Conservation (phyloP, 2,797 vertebrate genomes). For the Pseudomugil tenellus region DNA sequence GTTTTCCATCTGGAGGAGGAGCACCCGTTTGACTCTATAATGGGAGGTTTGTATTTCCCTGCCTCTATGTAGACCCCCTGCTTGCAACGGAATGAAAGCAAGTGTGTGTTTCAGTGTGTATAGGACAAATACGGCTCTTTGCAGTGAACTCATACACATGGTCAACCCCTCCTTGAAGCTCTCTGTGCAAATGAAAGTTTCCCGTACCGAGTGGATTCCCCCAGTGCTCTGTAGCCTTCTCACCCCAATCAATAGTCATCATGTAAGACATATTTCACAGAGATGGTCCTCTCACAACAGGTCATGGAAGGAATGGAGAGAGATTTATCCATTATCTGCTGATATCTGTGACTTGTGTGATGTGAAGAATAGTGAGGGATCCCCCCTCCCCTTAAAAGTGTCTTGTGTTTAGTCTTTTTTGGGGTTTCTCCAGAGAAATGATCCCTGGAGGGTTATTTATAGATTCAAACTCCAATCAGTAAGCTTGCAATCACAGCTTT, state of each 20-base stretch:
- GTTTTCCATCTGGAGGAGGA: conserved; percentile 13
- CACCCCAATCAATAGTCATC: conserved; percentile 76
- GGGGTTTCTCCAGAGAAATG: conserved; percentile 33
- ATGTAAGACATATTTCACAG: conserved; percentile 74
- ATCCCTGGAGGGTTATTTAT: conserved; percentile 46
- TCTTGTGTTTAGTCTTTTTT: conserved; percentile 24
- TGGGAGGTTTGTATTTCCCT: conserved; percentile 11
- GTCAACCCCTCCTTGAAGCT: conserved; percentile 31
- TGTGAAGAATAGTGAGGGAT: conserved; percentile 23
- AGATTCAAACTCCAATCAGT: conserved; percentile 45
- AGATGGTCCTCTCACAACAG: conserved; percentile 46
- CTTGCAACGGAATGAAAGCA: conserved; percentile 7
- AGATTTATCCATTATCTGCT: conserved; percentile 45
- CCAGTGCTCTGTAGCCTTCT: conserved; percentile 22
- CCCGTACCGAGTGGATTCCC: conserved; percentile 40
- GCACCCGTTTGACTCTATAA: not conserved
- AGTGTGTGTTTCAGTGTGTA: conserved; percentile 19
- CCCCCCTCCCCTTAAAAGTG: not conserved
- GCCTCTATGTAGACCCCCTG: conserved; percentile 28
- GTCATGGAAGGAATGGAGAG: conserved; percentile 46
- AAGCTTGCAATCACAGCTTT: conserved; percentile 29
- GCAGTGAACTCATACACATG: conserved; percentile 36
- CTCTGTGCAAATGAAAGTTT: conserved; percentile 64
- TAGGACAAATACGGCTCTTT: conserved; percentile 9
- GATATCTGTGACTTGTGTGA: conserved; percentile 33